These are phyloP conservation scores for Misgurnus anguillicaudatus DNA, from an alignment of 2,113 vertebrate genomes.

Conservation along the genomic window DNA sequence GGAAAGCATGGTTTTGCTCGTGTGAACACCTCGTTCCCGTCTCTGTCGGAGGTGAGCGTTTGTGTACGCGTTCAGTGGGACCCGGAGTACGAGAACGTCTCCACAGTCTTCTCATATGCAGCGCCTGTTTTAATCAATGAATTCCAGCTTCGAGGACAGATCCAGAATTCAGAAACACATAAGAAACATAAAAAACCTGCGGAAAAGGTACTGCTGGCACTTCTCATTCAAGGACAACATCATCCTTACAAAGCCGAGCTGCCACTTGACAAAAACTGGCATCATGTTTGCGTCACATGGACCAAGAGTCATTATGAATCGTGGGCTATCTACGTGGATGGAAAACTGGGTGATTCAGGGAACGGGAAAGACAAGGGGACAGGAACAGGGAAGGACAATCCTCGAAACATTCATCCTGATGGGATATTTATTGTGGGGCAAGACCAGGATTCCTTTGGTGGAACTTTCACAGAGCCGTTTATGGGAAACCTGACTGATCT, in stretches of 20 bases:
- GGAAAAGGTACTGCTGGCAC: constrained; percentile 71
- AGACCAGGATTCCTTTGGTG: constrained; percentile 88
- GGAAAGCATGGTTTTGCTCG: constrained; percentile 75
- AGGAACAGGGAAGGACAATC: constrained; percentile 52
- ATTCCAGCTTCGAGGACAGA: constrained; percentile 83
- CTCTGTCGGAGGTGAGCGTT: constrained; percentile 74
- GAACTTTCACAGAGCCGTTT: constrained; percentile 88
- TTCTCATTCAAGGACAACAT: constrained; percentile 85
- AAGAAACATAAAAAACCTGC: background rate
- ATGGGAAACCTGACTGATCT: constrained; percentile 86
- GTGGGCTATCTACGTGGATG: constrained; percentile 39
- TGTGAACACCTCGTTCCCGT: constrained; percentile 73
- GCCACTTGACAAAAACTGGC: constrained; percentile 79
- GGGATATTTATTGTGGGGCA: constrained; percentile 88
- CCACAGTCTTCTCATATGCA: constrained; percentile 85
- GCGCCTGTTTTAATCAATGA: constrained; percentile 79
- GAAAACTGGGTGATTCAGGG: constrained; percentile 70
- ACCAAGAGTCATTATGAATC: background rate
- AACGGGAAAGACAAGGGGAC: constrained; percentile 48
- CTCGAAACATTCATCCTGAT: constrained; percentile 72
- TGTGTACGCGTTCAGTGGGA: constrained; percentile 87
- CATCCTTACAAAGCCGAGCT: constrained; percentile 79
- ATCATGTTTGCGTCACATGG: constrained; percentile 87
- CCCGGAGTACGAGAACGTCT: constrained; percentile 63
- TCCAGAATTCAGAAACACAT: constrained; percentile 64